phyloP scores from a whole-genome alignment of 2,888 invertebrate genomes.

The Scrobipalpa atriplicella region DNA sequence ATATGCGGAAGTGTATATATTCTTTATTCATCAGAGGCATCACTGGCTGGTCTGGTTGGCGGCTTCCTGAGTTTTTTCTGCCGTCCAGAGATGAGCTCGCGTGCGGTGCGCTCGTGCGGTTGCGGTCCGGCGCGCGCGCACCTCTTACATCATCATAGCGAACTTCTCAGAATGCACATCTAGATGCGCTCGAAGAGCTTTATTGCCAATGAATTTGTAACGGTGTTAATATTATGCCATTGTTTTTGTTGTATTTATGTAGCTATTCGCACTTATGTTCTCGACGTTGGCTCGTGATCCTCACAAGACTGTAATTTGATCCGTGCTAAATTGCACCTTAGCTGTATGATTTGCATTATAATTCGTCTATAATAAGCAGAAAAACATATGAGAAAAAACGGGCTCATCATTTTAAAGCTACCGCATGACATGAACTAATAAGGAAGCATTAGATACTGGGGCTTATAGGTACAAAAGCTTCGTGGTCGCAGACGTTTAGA shows the following conservation, averaged over 20 bases:
- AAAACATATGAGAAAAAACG: neutral
- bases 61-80: conserved; percentile 74
- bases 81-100: conserved; percentile 46
- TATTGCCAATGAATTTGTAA: conserved; percentile 52
- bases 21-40: conserved; percentile 72
- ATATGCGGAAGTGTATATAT: conserved; percentile 68
- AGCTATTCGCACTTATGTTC: neutral
- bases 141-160: conserved; percentile 66
- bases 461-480: conserved; percentile 11
- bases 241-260: conserved; percentile 4
- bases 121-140: conserved; percentile 39
- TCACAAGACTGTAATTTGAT: neutral
- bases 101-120: conserved; percentile 64
- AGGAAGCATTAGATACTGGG: conserved; percentile 10
- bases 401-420: conserved; percentile 4
- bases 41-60: conserved; percentile 40
- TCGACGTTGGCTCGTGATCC: neutral
- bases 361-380: neutral
- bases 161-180: conserved; percentile 35
- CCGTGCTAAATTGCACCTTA: neutral
- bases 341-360: neutral
- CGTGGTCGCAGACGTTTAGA: neutral
- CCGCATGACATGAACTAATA: conserved; percentile 19
- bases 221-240: conserved; percentile 43
- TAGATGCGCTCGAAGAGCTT: conserved; percentile 55